phyloP scores from a whole-genome alignment of 1,140 invertebrate species.

The Paraescarpia echinospica region DNA sequence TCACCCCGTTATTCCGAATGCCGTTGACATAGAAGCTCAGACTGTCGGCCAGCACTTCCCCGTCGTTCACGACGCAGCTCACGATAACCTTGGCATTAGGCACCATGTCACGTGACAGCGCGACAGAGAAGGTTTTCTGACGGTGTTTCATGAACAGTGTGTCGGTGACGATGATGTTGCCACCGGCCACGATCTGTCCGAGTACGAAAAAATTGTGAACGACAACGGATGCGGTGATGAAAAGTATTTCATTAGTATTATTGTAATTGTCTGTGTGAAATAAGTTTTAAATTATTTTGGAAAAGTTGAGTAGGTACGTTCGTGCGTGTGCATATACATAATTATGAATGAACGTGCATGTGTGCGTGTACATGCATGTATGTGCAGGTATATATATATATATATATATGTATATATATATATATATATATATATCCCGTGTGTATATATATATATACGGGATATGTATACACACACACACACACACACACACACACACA shows the following conservation, averaged over 20 bases:
- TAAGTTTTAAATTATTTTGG: not conserved
- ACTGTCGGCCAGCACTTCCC: constrained; percentile 85
- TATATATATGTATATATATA: not conserved
- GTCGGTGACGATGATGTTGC: constrained; percentile 56
- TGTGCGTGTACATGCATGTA: not conserved
- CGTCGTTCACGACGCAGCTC: constrained; percentile 80
- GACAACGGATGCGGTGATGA: not conserved
- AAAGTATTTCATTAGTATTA: not conserved
- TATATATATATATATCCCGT: no score
- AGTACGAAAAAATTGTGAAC: not conserved
- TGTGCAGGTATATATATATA: not conserved
- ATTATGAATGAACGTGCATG: not conserved
- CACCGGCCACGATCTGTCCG: constrained; percentile 51
- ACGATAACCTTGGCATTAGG: constrained; percentile 87
- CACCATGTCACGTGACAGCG: constrained; percentile 90
- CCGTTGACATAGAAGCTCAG: constrained; percentile 94
- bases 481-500: no score
- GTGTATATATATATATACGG: no score
- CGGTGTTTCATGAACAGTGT: constrained; percentile 52
- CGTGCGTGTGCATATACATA: not conserved
- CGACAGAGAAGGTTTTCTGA: constrained; percentile 81
- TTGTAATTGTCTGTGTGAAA: not conserved
- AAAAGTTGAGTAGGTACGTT: not conserved
- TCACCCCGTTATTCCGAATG: constrained; percentile 64
- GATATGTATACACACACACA: no score